Evolutionary conservation across 2,888 invertebrate species (phyloP).

Genomic region (Cacoxenus indagator): DNA sequence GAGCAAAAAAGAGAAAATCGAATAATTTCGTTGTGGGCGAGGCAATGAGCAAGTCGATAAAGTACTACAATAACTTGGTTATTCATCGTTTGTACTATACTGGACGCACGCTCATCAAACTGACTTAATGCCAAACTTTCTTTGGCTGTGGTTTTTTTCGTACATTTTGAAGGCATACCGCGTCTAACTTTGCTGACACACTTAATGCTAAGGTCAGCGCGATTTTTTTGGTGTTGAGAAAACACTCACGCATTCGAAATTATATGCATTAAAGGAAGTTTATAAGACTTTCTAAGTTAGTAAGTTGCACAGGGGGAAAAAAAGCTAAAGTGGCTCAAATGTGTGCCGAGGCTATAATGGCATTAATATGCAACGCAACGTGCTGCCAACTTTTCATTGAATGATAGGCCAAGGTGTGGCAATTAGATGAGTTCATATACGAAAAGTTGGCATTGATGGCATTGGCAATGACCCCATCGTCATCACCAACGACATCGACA

Average conservation of each 20-base stretch:
- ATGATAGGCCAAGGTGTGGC: conserved; percentile 34
- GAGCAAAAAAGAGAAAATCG: background rate
- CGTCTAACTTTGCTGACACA: conserved; percentile 13
- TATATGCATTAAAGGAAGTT: background rate
- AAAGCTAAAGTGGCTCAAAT: background rate
- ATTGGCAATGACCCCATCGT: conserved; percentile 40
- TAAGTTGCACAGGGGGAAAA: background rate
- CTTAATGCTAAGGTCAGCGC: too few species aligned
- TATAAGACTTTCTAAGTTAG: background rate
- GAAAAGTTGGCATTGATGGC: conserved; percentile 24
- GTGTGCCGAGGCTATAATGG: background rate
- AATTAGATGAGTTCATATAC: conserved; percentile 35
- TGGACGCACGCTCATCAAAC: conserved; percentile 46
- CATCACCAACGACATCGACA: conserved; percentile 30
- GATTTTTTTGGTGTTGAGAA: too few species aligned
- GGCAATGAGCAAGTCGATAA: background rate
- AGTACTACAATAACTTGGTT: conserved; percentile 42
- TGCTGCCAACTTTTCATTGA: conserved; percentile 31
- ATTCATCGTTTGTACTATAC: conserved; percentile 48
- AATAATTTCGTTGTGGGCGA: background rate
- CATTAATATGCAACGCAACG: conserved; percentile 52
- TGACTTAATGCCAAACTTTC: conserved; percentile 56
- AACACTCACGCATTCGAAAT: background rate
- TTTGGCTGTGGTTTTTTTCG: conserved; percentile 49
- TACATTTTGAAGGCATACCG: conserved; percentile 41